phyloP scores from a whole-genome alignment of 2,888 invertebrate species.

The Cacoxenus indagator region DNA sequence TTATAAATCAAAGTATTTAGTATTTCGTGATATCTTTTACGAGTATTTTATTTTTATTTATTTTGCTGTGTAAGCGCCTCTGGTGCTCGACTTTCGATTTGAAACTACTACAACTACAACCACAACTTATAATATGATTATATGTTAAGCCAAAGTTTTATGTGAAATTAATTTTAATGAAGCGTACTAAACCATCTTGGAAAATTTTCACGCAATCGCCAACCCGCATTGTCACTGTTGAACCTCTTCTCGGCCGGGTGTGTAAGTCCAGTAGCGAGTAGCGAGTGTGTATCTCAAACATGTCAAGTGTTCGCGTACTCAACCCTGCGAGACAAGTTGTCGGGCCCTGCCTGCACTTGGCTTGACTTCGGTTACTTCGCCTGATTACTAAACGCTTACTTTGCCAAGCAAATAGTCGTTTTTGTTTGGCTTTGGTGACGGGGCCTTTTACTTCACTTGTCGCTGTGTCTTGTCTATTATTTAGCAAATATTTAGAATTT shows the following conservation, averaged over 20 bases:
- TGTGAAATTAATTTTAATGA: not conserved
- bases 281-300: constrained; percentile 1
- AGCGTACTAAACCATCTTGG: not conserved
- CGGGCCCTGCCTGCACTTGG: not conserved
- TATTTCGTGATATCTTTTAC: not conserved
- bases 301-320: constrained; percentile 16
- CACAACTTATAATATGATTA: not conserved
- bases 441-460: constrained; percentile 19
- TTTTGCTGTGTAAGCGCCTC: not conserved
- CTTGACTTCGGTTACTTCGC: not conserved
- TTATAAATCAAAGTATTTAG: constrained; percentile 9
- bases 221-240: too few relatives aligned
- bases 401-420: constrained; percentile 10
- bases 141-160: not conserved
- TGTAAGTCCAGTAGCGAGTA: not conserved
- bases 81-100: not conserved
- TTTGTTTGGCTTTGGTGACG: not conserved
- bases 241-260: too few relatives aligned
- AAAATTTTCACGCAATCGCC: not conserved
- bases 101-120: not conserved
- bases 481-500: constrained; percentile 61
- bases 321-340: not conserved
- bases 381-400: not conserved
- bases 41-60: not conserved
- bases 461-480: constrained; percentile 50